Evolutionary conservation across 2,113 vertebrate species (phyloP).

Genomic region (Ranitomeya variabilis): DNA sequence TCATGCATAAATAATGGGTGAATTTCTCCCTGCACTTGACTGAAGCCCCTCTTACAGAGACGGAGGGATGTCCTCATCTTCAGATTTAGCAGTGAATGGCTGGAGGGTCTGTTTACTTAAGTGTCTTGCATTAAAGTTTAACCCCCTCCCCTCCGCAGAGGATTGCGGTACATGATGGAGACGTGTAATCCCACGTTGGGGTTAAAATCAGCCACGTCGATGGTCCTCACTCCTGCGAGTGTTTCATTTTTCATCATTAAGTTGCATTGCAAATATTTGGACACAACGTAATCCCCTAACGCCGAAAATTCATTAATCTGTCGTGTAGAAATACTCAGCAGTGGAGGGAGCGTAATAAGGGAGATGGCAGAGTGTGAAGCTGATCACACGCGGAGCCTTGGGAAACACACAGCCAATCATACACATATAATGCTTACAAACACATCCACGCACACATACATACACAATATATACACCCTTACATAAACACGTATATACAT

Average conservation of each 20-base stretch:
- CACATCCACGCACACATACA: neutral
- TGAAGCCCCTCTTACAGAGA: constrained; percentile 39
- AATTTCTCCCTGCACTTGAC: constrained; percentile 69
- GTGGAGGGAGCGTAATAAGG: neutral
- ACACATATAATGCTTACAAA: neutral
- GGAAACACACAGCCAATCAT: neutral
- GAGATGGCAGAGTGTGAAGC: neutral
- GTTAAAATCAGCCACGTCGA: neutral
- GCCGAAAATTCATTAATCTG: constrained; percentile 16
- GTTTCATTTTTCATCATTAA: constrained; percentile 27
- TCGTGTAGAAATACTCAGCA: neutral
- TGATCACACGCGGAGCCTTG: neutral
- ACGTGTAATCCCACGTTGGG: neutral
- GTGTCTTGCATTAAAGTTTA: constrained; percentile 21
- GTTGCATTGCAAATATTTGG: constrained; percentile 24
- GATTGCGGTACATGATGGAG: neutral
- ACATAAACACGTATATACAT: neutral
- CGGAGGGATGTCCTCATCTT: constrained; percentile 43
- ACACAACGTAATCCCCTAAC: neutral
- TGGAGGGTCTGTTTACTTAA: constrained; percentile 44
- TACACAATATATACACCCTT: neutral
- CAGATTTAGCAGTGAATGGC: constrained; percentile 50
- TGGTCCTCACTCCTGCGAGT: neutral
- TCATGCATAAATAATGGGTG: constrained; percentile 83
- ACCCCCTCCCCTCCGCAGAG: neutral